These are phyloP conservation scores for Bufotes viridis DNA, from an alignment of 2,797 vertebrate genomes.

Conservation along the genomic window DNA sequence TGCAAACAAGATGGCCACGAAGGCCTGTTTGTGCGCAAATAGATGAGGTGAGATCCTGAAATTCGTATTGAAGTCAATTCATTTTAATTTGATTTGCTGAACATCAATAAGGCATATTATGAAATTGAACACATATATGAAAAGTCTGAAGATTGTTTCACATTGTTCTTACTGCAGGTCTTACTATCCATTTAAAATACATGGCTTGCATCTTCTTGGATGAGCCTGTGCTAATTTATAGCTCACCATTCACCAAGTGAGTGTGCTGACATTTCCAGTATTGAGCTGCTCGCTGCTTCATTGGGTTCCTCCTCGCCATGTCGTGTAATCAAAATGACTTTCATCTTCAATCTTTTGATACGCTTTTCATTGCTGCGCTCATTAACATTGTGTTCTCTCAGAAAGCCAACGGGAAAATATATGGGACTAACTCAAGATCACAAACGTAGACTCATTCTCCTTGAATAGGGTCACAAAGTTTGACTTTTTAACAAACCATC, in stretches of 20 bases:
- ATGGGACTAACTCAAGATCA: neutral
- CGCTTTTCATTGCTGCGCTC: conserved; percentile 9
- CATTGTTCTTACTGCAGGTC: conserved; percentile 9
- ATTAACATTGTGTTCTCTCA: conserved; percentile 27
- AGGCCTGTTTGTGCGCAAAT: too few species aligned
- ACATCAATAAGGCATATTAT: neutral
- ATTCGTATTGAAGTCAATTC: too few species aligned
- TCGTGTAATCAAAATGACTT: conserved; percentile 24
- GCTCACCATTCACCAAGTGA: neutral
- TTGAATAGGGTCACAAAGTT: neutral
- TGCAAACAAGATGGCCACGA: too few species aligned
- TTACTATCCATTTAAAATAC: conserved; percentile 17
- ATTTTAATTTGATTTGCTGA: too few species aligned
- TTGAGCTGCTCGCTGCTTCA: neutral
- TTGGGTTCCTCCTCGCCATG: neutral
- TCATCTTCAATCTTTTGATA: conserved; percentile 45
- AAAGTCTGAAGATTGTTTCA: neutral
- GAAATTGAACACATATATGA: neutral
- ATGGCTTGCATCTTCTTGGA: conserved; percentile 17
- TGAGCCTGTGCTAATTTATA: neutral
- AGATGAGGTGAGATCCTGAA: too few species aligned
- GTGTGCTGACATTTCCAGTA: neutral
- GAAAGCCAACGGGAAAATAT: neutral
- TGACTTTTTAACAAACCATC: neutral
- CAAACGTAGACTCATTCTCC: neutral